Conservation (phyloP, 2,888 invertebrate species). For the Troilus luridus region DNA sequence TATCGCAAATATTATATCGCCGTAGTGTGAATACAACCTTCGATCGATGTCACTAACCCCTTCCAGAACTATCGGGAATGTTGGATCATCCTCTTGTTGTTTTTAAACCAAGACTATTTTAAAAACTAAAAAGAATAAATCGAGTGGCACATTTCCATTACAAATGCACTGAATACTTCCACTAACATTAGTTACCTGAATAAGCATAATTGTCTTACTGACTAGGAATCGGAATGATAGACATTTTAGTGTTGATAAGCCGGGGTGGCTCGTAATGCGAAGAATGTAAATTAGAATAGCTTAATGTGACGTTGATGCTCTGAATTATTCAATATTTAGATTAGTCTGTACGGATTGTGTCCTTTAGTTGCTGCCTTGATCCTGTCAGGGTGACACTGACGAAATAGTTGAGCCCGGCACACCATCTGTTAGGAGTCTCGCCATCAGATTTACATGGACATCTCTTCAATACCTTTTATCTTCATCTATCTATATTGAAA, state of each 20-base stretch:
- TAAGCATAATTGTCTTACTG: background rate
- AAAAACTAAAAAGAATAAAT: no score
- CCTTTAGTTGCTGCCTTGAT: background rate
- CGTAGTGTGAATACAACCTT: no score
- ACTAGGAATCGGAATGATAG: background rate
- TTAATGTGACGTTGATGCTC: constrained; percentile 1
- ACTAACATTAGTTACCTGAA: no score
- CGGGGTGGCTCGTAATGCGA: background rate
- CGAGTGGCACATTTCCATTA: no score
- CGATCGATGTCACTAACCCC: no score
- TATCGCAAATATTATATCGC: no score
- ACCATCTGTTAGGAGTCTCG: background rate
- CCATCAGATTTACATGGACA: background rate
- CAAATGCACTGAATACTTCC: no score
- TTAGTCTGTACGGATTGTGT: background rate
- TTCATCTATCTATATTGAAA: no score
- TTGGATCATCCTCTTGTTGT: no score
- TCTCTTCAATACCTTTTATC: background rate
- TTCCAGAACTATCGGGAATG: no score
- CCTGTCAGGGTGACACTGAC: background rate
- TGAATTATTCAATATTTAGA: constrained; percentile 45
- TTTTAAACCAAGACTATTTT: no score
- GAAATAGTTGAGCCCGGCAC: background rate
- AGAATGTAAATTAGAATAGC: constrained; percentile 14
- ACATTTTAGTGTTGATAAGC: background rate